Percentiles rank a stretch among this genome's conserved stretches.
These are phyloP conservation scores for Atlantisia rogersi DNA, from an alignment of 2,113 vertebrate genomes.

Conservation along the genomic window DNA sequence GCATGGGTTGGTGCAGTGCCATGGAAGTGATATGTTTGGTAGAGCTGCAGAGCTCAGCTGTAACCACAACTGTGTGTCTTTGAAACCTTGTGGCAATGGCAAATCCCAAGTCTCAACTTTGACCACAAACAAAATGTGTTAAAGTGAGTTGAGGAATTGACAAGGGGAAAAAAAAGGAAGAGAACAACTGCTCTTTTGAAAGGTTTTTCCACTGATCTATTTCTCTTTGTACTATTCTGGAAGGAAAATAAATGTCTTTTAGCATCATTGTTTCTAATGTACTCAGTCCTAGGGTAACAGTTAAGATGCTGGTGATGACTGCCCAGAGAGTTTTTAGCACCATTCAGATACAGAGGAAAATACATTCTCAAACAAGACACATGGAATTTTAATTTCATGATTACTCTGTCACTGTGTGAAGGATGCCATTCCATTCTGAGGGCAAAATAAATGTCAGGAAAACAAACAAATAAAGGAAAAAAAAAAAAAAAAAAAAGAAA, in stretches of 20 bases:
- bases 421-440: neutral
- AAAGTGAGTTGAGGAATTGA: neutral
- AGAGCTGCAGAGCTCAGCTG: neutral
- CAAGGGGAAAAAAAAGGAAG: neutral
- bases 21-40: neutral
- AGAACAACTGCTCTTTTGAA: neutral
- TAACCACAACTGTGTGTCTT: neutral
- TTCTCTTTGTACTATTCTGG: neutral
- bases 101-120: neutral
- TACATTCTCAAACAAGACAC: neutral
- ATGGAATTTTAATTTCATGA: neutral
- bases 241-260: neutral
- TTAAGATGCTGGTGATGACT: neutral
- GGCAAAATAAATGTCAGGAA: neutral
- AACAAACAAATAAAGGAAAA: neutral
- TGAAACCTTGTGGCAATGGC: fast-evolving
- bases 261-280: neutral
- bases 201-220: neutral
- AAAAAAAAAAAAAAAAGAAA: neutral
- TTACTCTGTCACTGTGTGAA: neutral
- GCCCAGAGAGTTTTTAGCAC: neutral
- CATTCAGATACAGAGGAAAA: neutral
- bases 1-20: neutral
- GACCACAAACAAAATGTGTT: neutral
- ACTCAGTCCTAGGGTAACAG: neutral